Evolutionary conservation across 2,797 vertebrate species (phyloP).

Genomic region (Salmo trutta): DNA sequence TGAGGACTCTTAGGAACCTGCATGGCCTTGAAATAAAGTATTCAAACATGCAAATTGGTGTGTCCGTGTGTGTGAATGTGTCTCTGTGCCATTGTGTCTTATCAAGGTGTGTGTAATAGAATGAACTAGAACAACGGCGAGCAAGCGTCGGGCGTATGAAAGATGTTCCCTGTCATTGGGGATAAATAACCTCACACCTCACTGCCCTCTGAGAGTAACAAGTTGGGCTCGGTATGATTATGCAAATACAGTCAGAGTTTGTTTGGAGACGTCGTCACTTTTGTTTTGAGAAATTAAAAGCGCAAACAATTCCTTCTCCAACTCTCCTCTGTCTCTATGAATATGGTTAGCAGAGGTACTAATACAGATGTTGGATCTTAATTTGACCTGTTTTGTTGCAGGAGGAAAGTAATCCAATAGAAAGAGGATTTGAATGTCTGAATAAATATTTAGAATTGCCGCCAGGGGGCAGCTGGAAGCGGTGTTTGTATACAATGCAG

Average conservation of each 20-base stretch:
- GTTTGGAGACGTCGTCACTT: conserved; percentile 63
- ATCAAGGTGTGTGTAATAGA: conserved; percentile 30
- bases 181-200: conserved; percentile 69
- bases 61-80: not conserved
- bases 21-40: too few species aligned
- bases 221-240: too few species aligned
- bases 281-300: conserved; percentile 79
- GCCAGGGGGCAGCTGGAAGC: too few species aligned
- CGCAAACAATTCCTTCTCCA: conserved; percentile 69
- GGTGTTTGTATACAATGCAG: too few species aligned
- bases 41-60: too few species aligned
- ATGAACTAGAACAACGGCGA: conserved; percentile 36
- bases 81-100: not conserved
- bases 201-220: conserved; percentile 45
- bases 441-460: too few species aligned
- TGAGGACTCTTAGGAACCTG: too few species aligned
- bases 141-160: conserved; percentile 28
- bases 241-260: not conserved
- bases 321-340: conserved; percentile 38
- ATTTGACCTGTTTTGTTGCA: too few species aligned
- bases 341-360: conserved; percentile 52
- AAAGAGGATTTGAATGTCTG: too few species aligned
- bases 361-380: conserved; percentile 12
- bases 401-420: too few species aligned
- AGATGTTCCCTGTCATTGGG: conserved; percentile 66